Base-by-base conservation (phyloP, 2,797 vertebrate species). In the Rhinichthys osculus region DNA sequence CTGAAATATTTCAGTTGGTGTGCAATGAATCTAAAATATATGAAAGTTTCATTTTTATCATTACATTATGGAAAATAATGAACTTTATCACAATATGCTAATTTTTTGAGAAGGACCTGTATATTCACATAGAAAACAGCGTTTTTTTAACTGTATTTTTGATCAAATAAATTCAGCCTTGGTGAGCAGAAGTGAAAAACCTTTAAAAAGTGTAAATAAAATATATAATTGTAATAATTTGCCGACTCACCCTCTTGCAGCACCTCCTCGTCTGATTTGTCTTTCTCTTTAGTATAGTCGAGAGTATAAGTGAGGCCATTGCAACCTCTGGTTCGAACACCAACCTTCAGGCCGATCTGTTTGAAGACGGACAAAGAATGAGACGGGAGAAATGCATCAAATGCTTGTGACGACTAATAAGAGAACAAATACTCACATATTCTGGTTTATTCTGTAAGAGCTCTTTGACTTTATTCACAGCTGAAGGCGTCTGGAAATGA, bases 221-320 rank as follows among this genome's bases (percentile, higher is more conserved):
- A 33, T 50, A 59, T 11, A 76, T n/a, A 38, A 57, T 5, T 1
- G 74, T 38, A n/a, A 8, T 59, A 27, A 59, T 66, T n/a, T 23
- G 50, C 0, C 7, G 1, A 14, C 95, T 96, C 86, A 99, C 98
- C 98, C 86, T 99, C 97, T 90, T 99, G 98, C 84, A 97, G 67
- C 66, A 99, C 98, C 91, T 99, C 98, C 94, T 99, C 98, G 81
- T 99, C 98, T 38, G 97, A 97, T 80, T 96, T 95, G 86, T 96
- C 96, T 91, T 94, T 99, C 0, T 96, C 95, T 88, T 97, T 98
- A 11, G 97, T 96, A 85, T 99, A 99, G 88, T 99, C 96, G 88
- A 99, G 93, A 0, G 97, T 99, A 85, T 99, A 99, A 8, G 98
- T 98, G 86, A 99, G 95, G 35, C 98, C 98, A 89, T 99, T 99